phyloP scores from a whole-genome alignment of 2,888 invertebrate genomes.

The Brachycybe producta region DNA sequence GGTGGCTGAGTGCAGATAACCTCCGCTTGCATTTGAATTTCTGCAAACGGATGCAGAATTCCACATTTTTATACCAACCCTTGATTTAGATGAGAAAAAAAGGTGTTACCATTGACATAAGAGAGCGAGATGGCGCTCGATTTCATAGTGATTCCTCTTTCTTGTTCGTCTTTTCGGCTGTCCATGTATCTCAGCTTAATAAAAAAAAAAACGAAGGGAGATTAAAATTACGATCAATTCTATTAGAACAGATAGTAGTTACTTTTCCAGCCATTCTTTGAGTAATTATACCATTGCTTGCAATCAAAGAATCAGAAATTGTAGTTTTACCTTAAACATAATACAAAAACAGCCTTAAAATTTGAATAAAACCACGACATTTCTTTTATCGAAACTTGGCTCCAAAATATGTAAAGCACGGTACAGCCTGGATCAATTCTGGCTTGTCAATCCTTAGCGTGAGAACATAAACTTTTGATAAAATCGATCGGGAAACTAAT shows the following conservation, averaged over 20 bases:
- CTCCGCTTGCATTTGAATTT: no score
- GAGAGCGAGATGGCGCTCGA: constrained; percentile 83
- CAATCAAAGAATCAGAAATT: constrained; percentile 80
- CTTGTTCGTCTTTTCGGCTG: constrained; percentile 89
- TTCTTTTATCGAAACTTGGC: no score
- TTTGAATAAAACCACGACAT: no score
- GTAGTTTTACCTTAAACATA: constrained; percentile 65
- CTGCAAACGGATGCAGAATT: no score
- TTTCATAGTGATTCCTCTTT: constrained; percentile 98
- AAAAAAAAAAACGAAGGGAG: constrained; percentile 1
- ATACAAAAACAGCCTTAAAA: not conserved
- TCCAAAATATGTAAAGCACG: no score
- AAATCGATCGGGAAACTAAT: no score
- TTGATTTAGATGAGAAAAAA: not conserved
- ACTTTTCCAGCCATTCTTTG: constrained; percentile 77
- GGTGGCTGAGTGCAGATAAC: no score
- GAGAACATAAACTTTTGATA: no score
- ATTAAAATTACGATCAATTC: not conserved
- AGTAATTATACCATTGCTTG: constrained; percentile 90
- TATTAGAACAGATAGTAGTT: constrained; percentile 23
- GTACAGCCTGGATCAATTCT: no score
- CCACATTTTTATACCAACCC: no score
- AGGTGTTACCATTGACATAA: constrained; percentile 38
- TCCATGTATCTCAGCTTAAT: constrained; percentile 79
- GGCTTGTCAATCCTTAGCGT: no score